Evolutionary conservation across 2,888 invertebrate genomes (phyloP), one percentile per base, ranked within the genome.

Genomic region (Epinotia ramella): DNA sequence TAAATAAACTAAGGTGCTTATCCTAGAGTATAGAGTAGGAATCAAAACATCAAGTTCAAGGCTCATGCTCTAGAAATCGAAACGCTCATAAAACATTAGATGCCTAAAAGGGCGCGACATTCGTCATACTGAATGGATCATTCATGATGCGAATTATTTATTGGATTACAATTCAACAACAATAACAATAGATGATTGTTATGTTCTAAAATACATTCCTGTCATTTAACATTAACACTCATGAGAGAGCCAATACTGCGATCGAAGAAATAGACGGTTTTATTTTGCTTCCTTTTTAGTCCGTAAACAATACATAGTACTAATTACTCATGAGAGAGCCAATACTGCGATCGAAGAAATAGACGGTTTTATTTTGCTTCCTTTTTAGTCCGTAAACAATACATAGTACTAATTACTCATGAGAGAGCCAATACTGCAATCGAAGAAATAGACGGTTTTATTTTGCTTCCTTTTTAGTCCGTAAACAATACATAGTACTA

Each of bases 81-180:
- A 64, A 33, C n/a, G 33, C 56, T 0, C 40, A 16, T 53, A 44
- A 11, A 69, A 7, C 49, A 74, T 70, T 70, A 66, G 24, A 28
- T 20, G 40, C 70, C 75, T 24, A 66, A 62, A 44, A 49, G 13
- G 70, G n/a, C 28, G 57, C n/a, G 12, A 56, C 44, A 44, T 67
- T 57, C 49, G 24, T 70, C 62, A 40, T 24, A 40, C 66, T 72
- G 56, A 76, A 76, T 76, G 72, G 67, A n/a, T 16, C 71, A 72
- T 76, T 57, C 33, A 66, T n/a, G 44, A 18, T 72, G 76, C 76
- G 46, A 76, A 71, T 60, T 70, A 59, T 53, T 28, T 20, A 57
- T 67, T 67, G 9, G 20, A 67, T 72, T 9, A 44, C 44, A 64
- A 67, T 28, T 62, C 63, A 40, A 66, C 63, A 76, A 63, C 46